Percentiles rank a stretch among this genome's conserved stretches.
phyloP scores from a whole-genome alignment of 2,113 vertebrate species.

The Aegithalos caudatus region DNA sequence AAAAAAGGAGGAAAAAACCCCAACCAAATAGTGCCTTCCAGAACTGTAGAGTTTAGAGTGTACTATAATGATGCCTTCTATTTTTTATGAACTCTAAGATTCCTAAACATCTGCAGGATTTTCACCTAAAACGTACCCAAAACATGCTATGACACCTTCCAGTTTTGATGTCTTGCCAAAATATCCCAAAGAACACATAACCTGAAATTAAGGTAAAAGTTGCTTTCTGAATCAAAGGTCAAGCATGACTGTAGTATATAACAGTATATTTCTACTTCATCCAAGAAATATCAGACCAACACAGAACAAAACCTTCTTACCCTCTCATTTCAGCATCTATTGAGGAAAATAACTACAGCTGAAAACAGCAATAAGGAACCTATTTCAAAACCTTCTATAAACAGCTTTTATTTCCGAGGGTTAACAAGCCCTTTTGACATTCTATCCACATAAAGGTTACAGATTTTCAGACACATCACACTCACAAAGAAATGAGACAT shows the following conservation, averaged over 20 bases:
- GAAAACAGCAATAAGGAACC: not conserved
- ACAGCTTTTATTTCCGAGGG: not conserved
- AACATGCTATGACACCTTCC: not conserved
- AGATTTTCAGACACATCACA: not conserved
- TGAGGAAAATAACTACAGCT: not conserved
- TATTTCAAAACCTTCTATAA: not conserved
- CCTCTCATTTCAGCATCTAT: not conserved
- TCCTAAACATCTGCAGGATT: not conserved
- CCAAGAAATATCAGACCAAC: not conserved
- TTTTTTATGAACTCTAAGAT: not conserved
- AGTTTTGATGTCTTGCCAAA: not conserved
- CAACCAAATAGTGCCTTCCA: not conserved
- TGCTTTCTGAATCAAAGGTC: not conserved
- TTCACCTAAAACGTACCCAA: not conserved
- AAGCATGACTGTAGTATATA: not conserved
- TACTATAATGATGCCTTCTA: not conserved
- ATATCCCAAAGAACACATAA: not conserved
- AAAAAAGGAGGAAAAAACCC: rapidly evolving
- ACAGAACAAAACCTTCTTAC: not conserved
- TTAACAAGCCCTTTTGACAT: not conserved
- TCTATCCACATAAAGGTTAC: not conserved
- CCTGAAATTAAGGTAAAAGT: not conserved
- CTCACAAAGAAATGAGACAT: not conserved
- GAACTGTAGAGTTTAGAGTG: not conserved
- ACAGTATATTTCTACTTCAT: not conserved